These are phyloP conservation scores for Zaprionus ornatus DNA, from an alignment of 1,140 invertebrate species.

Conservation along the genomic window DNA sequence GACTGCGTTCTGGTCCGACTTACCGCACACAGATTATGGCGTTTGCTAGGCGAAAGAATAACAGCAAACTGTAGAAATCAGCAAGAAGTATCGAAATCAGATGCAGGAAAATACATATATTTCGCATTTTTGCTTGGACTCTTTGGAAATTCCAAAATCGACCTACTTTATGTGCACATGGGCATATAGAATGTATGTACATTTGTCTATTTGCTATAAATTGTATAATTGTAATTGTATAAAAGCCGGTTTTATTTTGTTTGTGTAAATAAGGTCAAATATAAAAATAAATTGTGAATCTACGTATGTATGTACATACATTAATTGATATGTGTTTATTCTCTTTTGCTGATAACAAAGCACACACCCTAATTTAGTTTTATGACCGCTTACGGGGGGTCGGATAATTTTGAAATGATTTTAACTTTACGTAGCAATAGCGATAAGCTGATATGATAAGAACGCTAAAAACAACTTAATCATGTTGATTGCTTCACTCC, in stretches of 20 bases:
- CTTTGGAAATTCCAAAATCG: not conserved
- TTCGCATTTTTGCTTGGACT: not conserved
- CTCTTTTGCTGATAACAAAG: not conserved
- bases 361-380: not conserved
- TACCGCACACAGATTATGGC: constrained; percentile 38
- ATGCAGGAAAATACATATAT: not conserved
- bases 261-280: not conserved
- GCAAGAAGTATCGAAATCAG: not conserved
- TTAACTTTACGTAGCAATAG: not conserved
- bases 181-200: too few relatives aligned
- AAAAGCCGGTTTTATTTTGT: not conserved
- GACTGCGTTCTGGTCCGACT: constrained; percentile 27
- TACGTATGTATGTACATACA: not conserved
- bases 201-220: not conserved
- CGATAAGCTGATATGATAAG: not conserved
- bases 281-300: not conserved
- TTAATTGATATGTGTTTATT: not conserved
- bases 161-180: not conserved
- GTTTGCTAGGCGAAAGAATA: constrained; percentile 39
- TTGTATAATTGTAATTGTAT: not conserved
- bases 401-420: not conserved
- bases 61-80: not conserved
- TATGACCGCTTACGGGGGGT: not conserved
- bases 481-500: not conserved
- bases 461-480: not conserved